Base-by-base conservation (phyloP, 2,888 invertebrate genomes). In the Cheilosia scutellata region DNA sequence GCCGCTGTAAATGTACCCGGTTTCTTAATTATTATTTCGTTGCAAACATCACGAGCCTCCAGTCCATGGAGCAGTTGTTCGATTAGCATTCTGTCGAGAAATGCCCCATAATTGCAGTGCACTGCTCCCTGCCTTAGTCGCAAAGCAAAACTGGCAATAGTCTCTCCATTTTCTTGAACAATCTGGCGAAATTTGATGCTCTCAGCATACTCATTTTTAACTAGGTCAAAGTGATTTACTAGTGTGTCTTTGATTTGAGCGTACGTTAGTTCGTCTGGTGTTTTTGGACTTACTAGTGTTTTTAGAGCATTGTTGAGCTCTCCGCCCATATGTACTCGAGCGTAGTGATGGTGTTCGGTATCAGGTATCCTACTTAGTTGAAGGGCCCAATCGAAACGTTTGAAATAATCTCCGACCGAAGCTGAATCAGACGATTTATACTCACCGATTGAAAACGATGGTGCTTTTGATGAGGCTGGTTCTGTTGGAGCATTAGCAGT, bases 271-370 rank as follows among this genome's bases (percentile, higher is more conserved):
- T 27, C 31, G 9, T 53, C 76, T 4, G 60, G 58, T 6, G 20
- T 13, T 11, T 25, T 33, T 20, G 80, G 72, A 66, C 66, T 71
- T 3, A 71, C 16, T 0, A 77, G 29, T 3, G 71, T 16, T 58
- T 84, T 87, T 2, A 84, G 31, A n/a, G 82, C 72, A 29, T 74
- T 68, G n/a, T 87, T 86, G 6, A 88, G 49, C 47, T 87, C 87
- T 5, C 16, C 4, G 1, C 76, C 76, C 76, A 87, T 87, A n/a
- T 88, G 71, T 7, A 84, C 78, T 16, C 75, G 77, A 27, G 78
- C 78, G 25, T 60, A 88, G 1, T 63, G 78, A 1, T 53, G 57
- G 16, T 44, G 63, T 9, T 82, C 71, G 13, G 40, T 13, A 0
- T 16, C n/a, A 0, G 27, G 4, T n/a, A 87, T 66, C 68, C 82